Percentiles rank a stretch among this genome's conserved stretches.
Evolutionary conservation across 1,140 invertebrate species (phyloP).

Genomic region (Dinothrombium tinctorium): DNA sequence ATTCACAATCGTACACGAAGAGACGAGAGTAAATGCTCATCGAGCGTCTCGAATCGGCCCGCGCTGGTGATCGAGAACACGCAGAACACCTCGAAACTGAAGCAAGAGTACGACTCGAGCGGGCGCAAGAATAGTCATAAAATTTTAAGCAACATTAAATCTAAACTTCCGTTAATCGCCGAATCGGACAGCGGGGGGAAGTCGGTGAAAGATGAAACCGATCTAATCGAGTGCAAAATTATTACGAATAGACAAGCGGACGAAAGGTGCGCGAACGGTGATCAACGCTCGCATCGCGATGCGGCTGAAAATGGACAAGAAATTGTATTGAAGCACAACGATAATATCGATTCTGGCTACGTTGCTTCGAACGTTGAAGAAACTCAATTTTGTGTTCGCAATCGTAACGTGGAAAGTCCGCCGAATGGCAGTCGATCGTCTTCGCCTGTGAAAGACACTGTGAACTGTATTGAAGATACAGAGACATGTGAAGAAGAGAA

Average conservation of each 20-base stretch:
- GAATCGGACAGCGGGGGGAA: too few species aligned
- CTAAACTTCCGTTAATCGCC: too few species aligned
- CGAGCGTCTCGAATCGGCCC: background rate
- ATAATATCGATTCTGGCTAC: slow-evolving; percentile 54
- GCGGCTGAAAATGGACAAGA: too few species aligned
- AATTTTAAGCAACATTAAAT: too few species aligned
- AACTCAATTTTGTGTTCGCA: slow-evolving; percentile 7
- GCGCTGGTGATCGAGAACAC: slow-evolving; percentile 9
- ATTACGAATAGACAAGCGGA: background rate
- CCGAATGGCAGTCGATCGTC: background rate
- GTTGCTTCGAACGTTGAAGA: slow-evolving; percentile 33
- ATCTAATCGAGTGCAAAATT: too few species aligned
- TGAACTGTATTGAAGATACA: background rate
- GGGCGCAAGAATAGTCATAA: too few species aligned
- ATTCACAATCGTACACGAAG: slow-evolving; percentile 58
- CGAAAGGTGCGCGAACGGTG: background rate
- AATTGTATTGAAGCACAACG: too few species aligned
- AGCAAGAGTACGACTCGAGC: too few species aligned
- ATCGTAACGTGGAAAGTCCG: background rate
- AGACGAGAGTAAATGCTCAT: slow-evolving; percentile 15
- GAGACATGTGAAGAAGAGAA: background rate
- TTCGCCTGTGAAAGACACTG: background rate
- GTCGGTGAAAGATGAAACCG: too few species aligned
- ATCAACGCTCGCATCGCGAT: background rate
- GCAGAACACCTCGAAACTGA: slow-evolving; percentile 4